Conservation (phyloP, 2,888 invertebrate species). For the Macropis europaea region DNA sequence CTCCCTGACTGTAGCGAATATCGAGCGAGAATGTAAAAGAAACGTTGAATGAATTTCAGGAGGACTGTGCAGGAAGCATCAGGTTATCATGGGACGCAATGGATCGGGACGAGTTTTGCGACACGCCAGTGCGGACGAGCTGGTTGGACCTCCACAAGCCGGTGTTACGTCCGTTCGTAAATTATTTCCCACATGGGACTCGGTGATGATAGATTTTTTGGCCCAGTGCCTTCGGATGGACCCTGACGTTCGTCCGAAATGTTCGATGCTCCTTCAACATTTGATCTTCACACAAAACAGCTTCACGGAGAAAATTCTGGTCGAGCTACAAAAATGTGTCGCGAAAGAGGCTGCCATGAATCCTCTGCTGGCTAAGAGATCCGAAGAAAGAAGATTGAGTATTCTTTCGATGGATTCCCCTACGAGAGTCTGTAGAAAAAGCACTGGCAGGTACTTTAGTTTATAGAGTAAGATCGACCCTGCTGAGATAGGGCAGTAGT, state of each 20-base stretch:
- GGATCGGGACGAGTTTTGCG: conserved; percentile 74
- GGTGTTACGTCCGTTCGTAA: conserved; percentile 76
- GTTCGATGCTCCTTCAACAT: conserved; percentile 85
- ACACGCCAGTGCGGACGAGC: conserved; percentile 63
- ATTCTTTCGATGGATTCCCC: conserved; percentile 60
- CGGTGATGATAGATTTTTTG: conserved; percentile 81
- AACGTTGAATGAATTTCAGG: conserved; percentile 45
- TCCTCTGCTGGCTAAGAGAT: conserved; percentile 79
- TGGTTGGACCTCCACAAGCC: conserved; percentile 53
- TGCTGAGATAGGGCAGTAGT: too few relatives aligned
- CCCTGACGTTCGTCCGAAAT: conserved; percentile 84
- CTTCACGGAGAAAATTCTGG: conserved; percentile 85
- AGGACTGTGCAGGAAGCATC: conserved; percentile 62
- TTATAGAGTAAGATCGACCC: too few relatives aligned
- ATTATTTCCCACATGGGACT: conserved; percentile 78
- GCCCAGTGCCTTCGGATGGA: conserved; percentile 84
- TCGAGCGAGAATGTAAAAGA: too few relatives aligned
- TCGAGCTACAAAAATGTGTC: conserved; percentile 84
- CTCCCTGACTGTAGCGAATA: too few relatives aligned
- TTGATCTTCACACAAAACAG: conserved; percentile 85
- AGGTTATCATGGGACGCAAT: conserved; percentile 62
- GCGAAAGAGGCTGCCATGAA: conserved; percentile 84
- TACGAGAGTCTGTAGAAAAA: conserved; percentile 62
- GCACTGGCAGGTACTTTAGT: conserved; percentile 66
- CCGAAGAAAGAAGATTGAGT: conserved; percentile 61